Conservation (phyloP, 2,113 vertebrate species). For the Poecilia latipinna region DNA sequence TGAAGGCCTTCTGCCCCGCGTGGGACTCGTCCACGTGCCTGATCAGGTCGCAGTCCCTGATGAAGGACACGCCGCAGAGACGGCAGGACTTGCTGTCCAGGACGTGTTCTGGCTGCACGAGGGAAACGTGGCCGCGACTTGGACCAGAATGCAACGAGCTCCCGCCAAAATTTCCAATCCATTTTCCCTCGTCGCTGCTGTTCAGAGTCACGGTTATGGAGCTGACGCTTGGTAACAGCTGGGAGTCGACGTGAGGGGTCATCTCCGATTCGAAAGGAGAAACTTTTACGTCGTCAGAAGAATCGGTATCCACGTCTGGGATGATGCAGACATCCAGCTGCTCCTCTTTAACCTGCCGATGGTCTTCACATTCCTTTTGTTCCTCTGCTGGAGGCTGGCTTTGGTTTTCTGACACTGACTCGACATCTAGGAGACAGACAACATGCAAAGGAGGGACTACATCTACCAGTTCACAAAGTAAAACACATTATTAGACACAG, state of each 20-base stretch:
- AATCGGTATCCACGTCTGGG: not conserved
- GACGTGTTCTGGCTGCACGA: not conserved
- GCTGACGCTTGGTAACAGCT: not conserved
- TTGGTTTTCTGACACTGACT: not conserved
- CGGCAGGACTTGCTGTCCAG: constrained; percentile 11
- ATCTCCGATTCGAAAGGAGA: not conserved
- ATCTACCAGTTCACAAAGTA: no score
- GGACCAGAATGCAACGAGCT: not conserved
- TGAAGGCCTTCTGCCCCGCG: constrained; percentile 16
- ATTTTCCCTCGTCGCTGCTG: not conserved
- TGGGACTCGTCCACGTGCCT: constrained; percentile 17
- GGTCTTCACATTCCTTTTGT: not conserved
- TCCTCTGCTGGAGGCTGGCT: not conserved
- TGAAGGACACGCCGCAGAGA: constrained; percentile 7
- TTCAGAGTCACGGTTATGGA: constrained; percentile 2
- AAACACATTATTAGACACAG: not conserved
- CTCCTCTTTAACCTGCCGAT: constrained; percentile 28
- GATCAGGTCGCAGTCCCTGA: constrained; percentile 18
- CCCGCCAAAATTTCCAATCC: not conserved
- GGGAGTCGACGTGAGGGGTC: not conserved
- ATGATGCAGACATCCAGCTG: not conserved
- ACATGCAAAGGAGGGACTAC: not conserved
- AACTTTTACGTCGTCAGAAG: not conserved
- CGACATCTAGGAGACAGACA: not conserved
- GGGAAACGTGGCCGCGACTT: not conserved